Conservation (phyloP, 2,888 invertebrate species). For the Microchrysa polita region DNA sequence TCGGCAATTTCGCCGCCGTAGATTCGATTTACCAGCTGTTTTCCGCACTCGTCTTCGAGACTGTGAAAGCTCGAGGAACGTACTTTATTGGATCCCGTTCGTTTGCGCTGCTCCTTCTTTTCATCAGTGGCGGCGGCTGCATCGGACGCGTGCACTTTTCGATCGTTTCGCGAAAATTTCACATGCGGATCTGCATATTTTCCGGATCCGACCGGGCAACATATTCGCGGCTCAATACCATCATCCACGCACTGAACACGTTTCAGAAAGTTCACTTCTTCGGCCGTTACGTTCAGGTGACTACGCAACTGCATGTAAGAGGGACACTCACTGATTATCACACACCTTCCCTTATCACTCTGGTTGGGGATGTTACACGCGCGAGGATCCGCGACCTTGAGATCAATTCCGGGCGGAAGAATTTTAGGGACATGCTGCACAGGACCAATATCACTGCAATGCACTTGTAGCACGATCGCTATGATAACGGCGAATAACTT, state of each 20-base stretch:
- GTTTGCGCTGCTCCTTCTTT: not conserved
- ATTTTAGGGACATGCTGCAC: not conserved
- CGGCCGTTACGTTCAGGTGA: constrained; percentile 57
- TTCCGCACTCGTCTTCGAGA: constrained; percentile 66
- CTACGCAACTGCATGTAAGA: constrained; percentile 60
- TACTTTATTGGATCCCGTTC: not conserved
- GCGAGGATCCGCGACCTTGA: not conserved
- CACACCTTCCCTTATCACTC: constrained; percentile 58
- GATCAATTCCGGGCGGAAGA: not conserved
- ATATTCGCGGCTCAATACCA: constrained; percentile 54
- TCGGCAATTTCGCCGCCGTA: constrained; percentile 71
- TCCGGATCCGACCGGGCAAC: constrained; percentile 60
- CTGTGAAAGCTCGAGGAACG: not conserved
- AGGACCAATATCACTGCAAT: no score
- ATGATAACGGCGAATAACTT: not conserved
- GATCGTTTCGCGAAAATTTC: constrained; percentile 50
- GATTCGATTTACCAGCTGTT: constrained; percentile 69
- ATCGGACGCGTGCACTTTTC: not conserved
- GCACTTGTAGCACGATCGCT: not conserved
- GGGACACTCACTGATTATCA: constrained; percentile 56
- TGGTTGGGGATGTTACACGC: constrained; percentile 63
- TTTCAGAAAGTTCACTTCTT: constrained; percentile 53
- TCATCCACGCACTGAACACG: constrained; percentile 58
- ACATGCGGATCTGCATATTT: constrained; percentile 59
- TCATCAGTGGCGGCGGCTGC: not conserved